These are phyloP conservation scores for Bradysia coprophila DNA, from an alignment of 1,140 invertebrate species.

Conservation along the genomic window DNA sequence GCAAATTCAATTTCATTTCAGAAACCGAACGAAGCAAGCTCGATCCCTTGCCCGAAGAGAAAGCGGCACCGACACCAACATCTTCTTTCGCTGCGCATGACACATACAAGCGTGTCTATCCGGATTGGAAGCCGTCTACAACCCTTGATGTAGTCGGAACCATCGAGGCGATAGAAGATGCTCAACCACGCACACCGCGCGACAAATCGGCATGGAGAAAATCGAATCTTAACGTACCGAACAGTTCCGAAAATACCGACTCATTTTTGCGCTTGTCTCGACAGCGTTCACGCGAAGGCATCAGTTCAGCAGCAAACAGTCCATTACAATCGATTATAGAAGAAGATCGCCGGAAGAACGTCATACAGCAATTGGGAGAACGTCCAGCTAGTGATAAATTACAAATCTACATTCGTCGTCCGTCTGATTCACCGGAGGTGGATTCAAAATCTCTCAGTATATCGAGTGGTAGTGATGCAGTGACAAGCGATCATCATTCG, in stretches of 20 bases:
- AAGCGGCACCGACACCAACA: slow-evolving; percentile 11
- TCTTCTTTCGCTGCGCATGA: slow-evolving; percentile 10
- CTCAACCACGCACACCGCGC: slow-evolving; percentile 26
- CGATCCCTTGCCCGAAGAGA: slow-evolving; percentile 48
- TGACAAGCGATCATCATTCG: not conserved
- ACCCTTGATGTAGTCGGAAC: slow-evolving; percentile 62
- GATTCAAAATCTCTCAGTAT: not conserved
- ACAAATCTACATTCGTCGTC: slow-evolving; percentile 34
- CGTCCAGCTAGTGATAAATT: slow-evolving; percentile 25
- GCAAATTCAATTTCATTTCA: slow-evolving; percentile 14
- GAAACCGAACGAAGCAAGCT: slow-evolving; percentile 55
- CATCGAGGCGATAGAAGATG: slow-evolving; percentile 74
- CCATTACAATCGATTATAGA: slow-evolving; percentile 31
- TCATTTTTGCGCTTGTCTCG: slow-evolving; percentile 10
- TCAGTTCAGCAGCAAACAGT: slow-evolving; percentile 1
- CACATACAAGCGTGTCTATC: slow-evolving; percentile 42
- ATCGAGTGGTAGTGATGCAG: not conserved
- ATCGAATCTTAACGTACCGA: slow-evolving; percentile 43
- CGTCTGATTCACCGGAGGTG: slow-evolving; percentile 10
- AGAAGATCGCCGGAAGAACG: slow-evolving; percentile 29
- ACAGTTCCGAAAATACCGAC: slow-evolving; percentile 33
- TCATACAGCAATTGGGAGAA: slow-evolving; percentile 24
- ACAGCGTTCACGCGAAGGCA: slow-evolving; percentile 21
- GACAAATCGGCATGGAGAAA: slow-evolving; percentile 58
- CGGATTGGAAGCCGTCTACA: slow-evolving; percentile 59